Evolutionary conservation across 2,888 invertebrate species (phyloP), one percentile per base, ranked within the genome.

Genomic region (Alloplasta piceator): DNA sequence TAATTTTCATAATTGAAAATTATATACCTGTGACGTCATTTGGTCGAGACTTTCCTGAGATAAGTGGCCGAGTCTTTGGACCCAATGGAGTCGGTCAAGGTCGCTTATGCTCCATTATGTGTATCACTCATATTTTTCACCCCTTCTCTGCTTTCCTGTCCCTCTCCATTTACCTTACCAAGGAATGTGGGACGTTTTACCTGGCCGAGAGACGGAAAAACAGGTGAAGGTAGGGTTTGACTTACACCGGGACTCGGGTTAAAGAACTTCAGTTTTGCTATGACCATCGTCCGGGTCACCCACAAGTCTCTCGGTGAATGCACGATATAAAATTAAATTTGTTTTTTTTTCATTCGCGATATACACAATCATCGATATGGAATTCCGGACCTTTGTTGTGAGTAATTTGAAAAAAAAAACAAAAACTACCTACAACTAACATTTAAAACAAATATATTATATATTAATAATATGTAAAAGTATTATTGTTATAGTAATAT

Each of bases 181-280:
- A 14, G 75, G 82, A 82, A 82, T 82, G 82, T 82, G 75, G 82
- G 71, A 75, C 82, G 70, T 43, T 71, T 67, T 56, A 61, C 64
- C 48, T 7, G 66, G 78, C 36, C 52, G 48, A 61, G 56, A 52
- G 68, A 68, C 52, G 52, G 36, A 41, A 46, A 60, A 80, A 79
- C 79, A 77, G 80, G 82, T 80, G 80, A 83, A 78, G 80, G 83
- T 83, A 66, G 76, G 78, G 26, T 26, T 72, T 55, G 66, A 60
- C 77, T 85, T 81, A 80, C 85, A 83, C 83, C 82, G 83, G 78
- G 71, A 76, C 83, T 83, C 78, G 85, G 80, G 85, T 88, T 88
- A 85, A 86, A 87, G 87, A 87, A 87, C 86, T 87, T 90, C 89
- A 91, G 91, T 91, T 90, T 90, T 90, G 85, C 88, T 88, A 89